phyloP scores from a whole-genome alignment of 2,797 vertebrate genomes.

The Picus viridis region DNA sequence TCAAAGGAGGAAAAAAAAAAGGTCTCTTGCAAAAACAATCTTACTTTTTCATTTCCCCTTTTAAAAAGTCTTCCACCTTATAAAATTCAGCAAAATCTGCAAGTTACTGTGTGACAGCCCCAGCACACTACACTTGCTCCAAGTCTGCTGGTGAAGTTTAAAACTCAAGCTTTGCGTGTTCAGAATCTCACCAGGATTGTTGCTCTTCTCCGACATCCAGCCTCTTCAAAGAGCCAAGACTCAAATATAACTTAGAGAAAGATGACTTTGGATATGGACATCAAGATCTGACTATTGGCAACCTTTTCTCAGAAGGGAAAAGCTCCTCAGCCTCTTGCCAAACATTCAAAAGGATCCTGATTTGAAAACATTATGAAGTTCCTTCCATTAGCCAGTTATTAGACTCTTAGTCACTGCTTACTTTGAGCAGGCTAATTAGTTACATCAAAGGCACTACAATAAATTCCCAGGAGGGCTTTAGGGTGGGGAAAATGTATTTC shows the following conservation, averaged over 20 bases:
- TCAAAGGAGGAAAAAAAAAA: background rate
- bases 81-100: background rate
- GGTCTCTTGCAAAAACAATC: background rate
- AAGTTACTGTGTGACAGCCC: background rate
- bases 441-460: slow-evolving; percentile 91
- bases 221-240: background rate
- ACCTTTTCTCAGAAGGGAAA: slow-evolving; percentile 19
- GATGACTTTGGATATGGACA: background rate
- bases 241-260: background rate
- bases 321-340: slow-evolving; percentile 26
- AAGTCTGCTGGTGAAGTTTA: background rate
- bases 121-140: background rate
- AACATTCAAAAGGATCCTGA: slow-evolving; percentile 46
- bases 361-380: slow-evolving; percentile 62
- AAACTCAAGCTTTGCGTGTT: background rate
- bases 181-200: background rate
- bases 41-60: background rate
- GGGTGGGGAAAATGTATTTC: slow-evolving; percentile 29
- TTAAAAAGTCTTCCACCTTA: background rate
- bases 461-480: slow-evolving; percentile 80
- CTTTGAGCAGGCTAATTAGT: slow-evolving; percentile 89
- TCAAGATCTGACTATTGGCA: background rate
- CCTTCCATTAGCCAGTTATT: slow-evolving; percentile 78
- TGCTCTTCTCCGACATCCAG: slow-evolving; percentile 1
- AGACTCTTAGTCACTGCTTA: slow-evolving; percentile 85